These are phyloP conservation scores for Iphiclides podalirius DNA, from an alignment of 2,888 invertebrate genomes.

Conservation along the genomic window DNA sequence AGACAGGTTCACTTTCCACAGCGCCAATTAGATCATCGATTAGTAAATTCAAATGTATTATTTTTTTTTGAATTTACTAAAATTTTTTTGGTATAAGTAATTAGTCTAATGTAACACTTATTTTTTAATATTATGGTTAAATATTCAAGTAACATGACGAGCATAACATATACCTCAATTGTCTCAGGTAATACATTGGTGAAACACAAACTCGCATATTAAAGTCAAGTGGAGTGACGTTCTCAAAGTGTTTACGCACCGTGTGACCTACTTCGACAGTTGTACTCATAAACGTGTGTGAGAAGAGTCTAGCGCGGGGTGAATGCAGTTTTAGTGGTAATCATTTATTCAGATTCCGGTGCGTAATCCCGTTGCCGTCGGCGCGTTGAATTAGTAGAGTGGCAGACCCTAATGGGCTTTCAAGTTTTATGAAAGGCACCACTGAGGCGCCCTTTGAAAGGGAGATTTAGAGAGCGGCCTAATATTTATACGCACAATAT, in stretches of 20 bases:
- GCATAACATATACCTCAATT: no score
- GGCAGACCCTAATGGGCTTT: slow-evolving; percentile 14
- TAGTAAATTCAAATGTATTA: no score
- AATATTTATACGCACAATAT: slow-evolving; percentile 2
- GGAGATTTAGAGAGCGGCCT: slow-evolving; percentile 5
- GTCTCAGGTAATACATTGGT: no score
- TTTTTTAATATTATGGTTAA: no score
- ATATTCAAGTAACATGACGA: no score
- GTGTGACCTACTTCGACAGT: neutral
- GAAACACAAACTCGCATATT: no score
- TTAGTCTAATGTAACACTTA: no score
- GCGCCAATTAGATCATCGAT: no score
- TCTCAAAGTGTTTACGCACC: neutral
- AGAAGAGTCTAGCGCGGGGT: slow-evolving; percentile 20
- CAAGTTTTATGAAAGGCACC: slow-evolving; percentile 17
- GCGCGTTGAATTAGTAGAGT: slow-evolving; percentile 16
- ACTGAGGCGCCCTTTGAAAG: neutral
- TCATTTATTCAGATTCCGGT: slow-evolving; percentile 18
- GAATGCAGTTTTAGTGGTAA: slow-evolving; percentile 17
- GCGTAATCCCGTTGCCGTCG: slow-evolving; percentile 14
- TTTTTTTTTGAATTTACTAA: no score
- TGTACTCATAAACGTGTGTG: neutral
- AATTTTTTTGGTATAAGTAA: no score
- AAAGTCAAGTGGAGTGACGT: neutral
- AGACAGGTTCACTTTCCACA: no score